Evolutionary conservation across 2,888 invertebrate genomes (phyloP).

Genomic region (Lasius fuliginosus): DNA sequence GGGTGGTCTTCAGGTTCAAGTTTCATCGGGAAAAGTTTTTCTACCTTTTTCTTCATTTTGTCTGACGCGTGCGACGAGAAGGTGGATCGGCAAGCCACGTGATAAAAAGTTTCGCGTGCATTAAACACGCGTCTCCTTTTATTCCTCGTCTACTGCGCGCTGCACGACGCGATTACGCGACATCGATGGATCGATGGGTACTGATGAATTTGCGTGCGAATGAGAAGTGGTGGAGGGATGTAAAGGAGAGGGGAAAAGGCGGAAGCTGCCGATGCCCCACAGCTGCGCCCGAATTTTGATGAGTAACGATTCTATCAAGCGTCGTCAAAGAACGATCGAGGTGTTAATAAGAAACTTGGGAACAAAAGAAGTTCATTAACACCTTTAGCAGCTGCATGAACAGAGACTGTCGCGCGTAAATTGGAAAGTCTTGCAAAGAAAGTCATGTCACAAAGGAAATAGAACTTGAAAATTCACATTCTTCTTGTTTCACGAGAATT

Average conservation of each 20-base stretch:
- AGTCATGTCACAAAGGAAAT: slow-evolving; percentile 4
- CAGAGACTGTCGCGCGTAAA: slow-evolving; percentile 39
- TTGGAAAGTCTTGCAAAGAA: slow-evolving; percentile 31
- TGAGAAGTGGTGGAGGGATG: neutral
- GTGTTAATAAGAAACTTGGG: slow-evolving; percentile 66
- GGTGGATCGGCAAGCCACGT: neutral
- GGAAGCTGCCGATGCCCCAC: slow-evolving; percentile 39
- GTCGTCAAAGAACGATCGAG: slow-evolving; percentile 57
- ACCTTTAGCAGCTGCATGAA: slow-evolving; percentile 72
- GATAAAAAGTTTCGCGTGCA: slow-evolving; percentile 31
- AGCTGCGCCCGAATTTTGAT: slow-evolving; percentile 73
- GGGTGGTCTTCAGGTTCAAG: slow-evolving; percentile 31
- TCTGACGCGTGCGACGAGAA: neutral
- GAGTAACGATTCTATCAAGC: slow-evolving; percentile 72
- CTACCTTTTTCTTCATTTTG: neutral
- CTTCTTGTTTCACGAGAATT: neutral
- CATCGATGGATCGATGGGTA: slow-evolving; percentile 28
- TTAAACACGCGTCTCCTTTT: slow-evolving; percentile 37
- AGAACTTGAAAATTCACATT: neutral
- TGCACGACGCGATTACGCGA: slow-evolving; percentile 21
- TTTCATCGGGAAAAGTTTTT: slow-evolving; percentile 38
- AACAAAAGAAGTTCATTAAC: slow-evolving; percentile 75
- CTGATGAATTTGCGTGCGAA: slow-evolving; percentile 37
- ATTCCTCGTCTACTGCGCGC: neutral
- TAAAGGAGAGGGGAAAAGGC: neutral